These are phyloP conservation scores for Acleris cristana DNA, from an alignment of 2,888 invertebrate species.

Conservation along the genomic window DNA sequence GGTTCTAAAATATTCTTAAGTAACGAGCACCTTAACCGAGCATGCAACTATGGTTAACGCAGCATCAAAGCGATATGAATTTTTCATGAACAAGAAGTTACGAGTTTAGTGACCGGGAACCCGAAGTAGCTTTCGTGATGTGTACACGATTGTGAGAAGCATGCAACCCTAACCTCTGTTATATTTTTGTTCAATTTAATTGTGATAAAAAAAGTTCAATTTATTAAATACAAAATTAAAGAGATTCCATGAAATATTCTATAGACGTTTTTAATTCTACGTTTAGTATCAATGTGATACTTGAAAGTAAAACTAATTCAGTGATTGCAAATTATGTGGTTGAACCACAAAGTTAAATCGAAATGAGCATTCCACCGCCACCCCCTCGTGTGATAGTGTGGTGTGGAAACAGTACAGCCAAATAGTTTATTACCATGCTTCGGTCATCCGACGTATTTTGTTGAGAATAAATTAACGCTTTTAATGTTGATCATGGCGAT, in stretches of 20 bases:
- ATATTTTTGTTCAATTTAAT: too few species aligned
- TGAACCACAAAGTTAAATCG: slow-evolving; percentile 24
- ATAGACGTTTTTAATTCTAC: too few species aligned
- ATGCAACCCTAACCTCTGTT: too few species aligned
- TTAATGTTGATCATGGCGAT: too few species aligned
- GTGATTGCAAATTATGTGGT: slow-evolving; percentile 26
- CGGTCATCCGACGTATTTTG: slow-evolving; percentile 42
- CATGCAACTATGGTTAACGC: not conserved
- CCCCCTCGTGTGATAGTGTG: not conserved
- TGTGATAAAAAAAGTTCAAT: too few species aligned
- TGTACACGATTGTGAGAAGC: not conserved
- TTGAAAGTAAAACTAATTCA: slow-evolving; percentile 14
- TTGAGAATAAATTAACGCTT: slow-evolving; percentile 46
- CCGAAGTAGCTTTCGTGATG: not conserved
- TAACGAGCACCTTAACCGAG: slow-evolving; percentile 2
- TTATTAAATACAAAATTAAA: too few species aligned
- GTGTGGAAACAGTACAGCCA: slow-evolving; percentile 4
- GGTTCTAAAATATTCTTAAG: not conserved
- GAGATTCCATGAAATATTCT: too few species aligned
- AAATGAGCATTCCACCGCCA: slow-evolving; percentile 22
- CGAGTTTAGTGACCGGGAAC: too few species aligned
- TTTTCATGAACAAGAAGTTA: not conserved
- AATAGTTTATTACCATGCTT: slow-evolving; percentile 22
- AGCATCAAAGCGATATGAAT: slow-evolving; percentile 1
- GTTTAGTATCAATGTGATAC: not conserved